phyloP scores from a whole-genome alignment of 2,888 invertebrate species.

The Drosophila mercatorum region DNA sequence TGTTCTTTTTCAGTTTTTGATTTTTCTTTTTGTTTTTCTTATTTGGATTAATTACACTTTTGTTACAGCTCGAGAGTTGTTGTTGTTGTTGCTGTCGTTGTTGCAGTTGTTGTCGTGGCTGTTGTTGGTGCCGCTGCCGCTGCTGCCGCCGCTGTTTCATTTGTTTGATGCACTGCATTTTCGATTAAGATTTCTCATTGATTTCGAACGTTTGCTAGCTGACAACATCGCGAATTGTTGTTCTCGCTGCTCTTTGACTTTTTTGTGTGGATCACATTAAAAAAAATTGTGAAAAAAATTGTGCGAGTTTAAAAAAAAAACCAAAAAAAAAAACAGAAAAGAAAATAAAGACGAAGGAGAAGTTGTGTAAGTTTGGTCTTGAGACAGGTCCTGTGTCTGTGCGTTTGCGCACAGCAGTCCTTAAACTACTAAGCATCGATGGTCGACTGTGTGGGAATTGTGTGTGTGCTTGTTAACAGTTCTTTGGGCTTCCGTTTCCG shows the following conservation, averaged over 20 bases:
- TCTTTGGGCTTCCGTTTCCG: constrained; percentile 73
- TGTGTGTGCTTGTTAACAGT: constrained; percentile 36
- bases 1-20: background rate
- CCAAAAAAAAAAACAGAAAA: background rate
- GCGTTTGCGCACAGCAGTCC: constrained; percentile 36
- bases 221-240: constrained; percentile 64
- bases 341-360: background rate
- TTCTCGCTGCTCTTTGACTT: constrained; percentile 27
- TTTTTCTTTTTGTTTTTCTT: constrained; percentile 18
- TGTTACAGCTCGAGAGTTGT: constrained; percentile 38
- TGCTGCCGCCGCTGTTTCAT: constrained; percentile 21
- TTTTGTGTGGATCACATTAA: constrained; percentile 58
- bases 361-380: background rate
- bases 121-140: constrained; percentile 25
- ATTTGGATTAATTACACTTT: constrained; percentile 27
- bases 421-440: constrained; percentile 39
- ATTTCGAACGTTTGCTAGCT: constrained; percentile 48
- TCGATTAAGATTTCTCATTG: constrained; percentile 13
- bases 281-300: constrained; percentile 61
- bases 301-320: constrained; percentile 1
- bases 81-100: constrained; percentile 15
- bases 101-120: constrained; percentile 17
- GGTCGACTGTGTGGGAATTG: constrained; percentile 25
- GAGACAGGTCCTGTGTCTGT: constrained; percentile 5
- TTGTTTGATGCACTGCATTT: constrained; percentile 57